These are phyloP conservation scores for Araneus ventricosus DNA, from an alignment of 1,140 invertebrate genomes.

Conservation along the genomic window DNA sequence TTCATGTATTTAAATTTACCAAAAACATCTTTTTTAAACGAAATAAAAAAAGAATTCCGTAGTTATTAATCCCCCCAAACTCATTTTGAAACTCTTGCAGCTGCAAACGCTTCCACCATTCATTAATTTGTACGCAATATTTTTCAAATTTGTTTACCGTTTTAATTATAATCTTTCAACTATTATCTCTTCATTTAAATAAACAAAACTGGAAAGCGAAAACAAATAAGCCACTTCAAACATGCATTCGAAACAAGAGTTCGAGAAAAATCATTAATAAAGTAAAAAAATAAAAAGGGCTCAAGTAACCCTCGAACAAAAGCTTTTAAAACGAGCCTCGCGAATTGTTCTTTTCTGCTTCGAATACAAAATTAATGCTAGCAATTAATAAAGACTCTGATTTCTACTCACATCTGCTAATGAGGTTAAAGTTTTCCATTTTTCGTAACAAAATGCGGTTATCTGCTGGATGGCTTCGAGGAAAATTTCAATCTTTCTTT, in stretches of 20 bases:
- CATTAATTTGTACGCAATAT: constrained; percentile 17
- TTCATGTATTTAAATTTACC: too few species aligned
- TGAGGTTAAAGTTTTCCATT: constrained; percentile 72
- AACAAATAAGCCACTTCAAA: not conserved
- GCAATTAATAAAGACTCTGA: constrained; percentile 69
- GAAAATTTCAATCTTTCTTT: not conserved
- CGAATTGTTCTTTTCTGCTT: constrained; percentile 10
- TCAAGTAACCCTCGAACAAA: constrained; percentile 45
- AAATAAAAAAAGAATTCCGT: too few species aligned
- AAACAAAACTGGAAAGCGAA: not conserved
- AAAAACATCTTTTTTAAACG: too few species aligned
- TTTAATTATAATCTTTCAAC: constrained; percentile 59
- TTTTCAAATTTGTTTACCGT: constrained; percentile 37
- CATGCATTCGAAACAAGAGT: not conserved
- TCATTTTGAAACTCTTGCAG: not conserved
- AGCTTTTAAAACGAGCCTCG: constrained; percentile 51
- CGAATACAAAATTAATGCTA: constrained; percentile 59
- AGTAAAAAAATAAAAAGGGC: not conserved
- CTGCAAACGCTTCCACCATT: not conserved
- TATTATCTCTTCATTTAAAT: constrained; percentile 35
- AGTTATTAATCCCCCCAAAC: not conserved
- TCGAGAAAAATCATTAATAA: not conserved
- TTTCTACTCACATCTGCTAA: constrained; percentile 58
- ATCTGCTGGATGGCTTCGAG: not conserved
- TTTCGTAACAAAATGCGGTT: constrained; percentile 1